Conservation (phyloP, 64 coral and sea anemone species). For the Montipora efflorescens region DNA sequence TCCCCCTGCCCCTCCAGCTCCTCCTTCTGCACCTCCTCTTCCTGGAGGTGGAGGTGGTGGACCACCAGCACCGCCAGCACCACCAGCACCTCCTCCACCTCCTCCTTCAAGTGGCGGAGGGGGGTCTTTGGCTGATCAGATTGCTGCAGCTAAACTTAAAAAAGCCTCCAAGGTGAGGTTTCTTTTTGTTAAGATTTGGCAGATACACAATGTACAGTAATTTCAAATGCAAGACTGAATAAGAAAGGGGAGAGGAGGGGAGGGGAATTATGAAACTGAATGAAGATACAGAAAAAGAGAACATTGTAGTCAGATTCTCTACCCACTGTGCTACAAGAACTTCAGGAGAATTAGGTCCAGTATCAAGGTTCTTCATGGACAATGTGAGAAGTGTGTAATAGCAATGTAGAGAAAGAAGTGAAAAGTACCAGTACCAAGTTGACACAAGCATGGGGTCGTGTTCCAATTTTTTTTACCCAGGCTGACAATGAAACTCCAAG, state of each 20-base stretch:
- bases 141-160: constrained; percentile 96
- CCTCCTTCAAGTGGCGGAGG: constrained; percentile 71
- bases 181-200: neutral
- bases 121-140: constrained; percentile 91
- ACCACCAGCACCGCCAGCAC: constrained; percentile 77
- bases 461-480: constrained; percentile 5
- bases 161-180: constrained; percentile 84
- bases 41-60: constrained; percentile 70
- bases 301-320: no score
- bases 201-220: no score
- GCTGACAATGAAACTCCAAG: constrained; percentile 43
- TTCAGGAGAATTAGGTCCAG: no score
- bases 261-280: no score
- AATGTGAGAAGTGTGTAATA: no score
- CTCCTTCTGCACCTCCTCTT: constrained; percentile 74
- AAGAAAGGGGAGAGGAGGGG: no score
- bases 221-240: no score
- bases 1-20: constrained; percentile 74
- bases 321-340: no score
- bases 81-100: constrained; percentile 71
- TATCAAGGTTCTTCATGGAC: no score
- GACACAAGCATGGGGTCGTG: no score
- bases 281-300: no score
- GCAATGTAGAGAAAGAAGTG: neutral
- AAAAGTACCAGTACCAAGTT: neutral